Base-by-base conservation (phyloP, 2,113 vertebrate species). In the Oreotrochilus melanogaster region DNA sequence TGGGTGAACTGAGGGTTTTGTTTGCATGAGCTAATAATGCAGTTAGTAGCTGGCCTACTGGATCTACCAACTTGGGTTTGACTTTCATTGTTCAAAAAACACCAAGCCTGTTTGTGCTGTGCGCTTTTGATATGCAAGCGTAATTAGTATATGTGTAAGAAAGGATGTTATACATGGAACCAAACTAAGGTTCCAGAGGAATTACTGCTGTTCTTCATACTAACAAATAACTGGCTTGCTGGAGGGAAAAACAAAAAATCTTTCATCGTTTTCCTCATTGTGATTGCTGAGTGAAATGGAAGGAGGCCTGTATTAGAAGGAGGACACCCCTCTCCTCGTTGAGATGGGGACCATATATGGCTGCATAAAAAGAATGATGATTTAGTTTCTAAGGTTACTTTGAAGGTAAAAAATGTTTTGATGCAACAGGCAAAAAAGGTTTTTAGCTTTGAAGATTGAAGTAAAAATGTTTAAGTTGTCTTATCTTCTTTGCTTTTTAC, bases 31-130 rank as follows among this genome's bases (percentile, higher is more conserved):
- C 66, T 73, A 33, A 30, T 50, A 65, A 33, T 2, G 33, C 18
- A 43, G 62, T 31, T 80, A 27, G 30, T 75, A 30, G 33, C 39
- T 69, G 70, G 24, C 64, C 51, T 85, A 6, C 35, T 88, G 78
- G 50, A 11, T 76, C 47, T 42, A 0, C 45, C 53, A 47, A 45
- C 16, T 62, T 28, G 86, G 18, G 10, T 78, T 92, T 78, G 72
- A n/a, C 51, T 86, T 19, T 21, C 0, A 0, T 37, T 16, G 4
- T 60, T 83, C 54, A 37, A 31, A 92, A 48, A 76, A 2, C 42
- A 42, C 19, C 13, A 47, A 33, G 17, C 45, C 13, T 50, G 3
- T 79, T 82, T 72, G 65, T 60, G 13, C 31, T 2, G 2, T n/a
- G 31, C 37, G 30, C 54, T 71, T 79, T 27, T 80, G 28, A 37